These are phyloP conservation scores for Macroramphosus scolopax DNA, from an alignment of 2,797 vertebrate genomes.

Conservation along the genomic window DNA sequence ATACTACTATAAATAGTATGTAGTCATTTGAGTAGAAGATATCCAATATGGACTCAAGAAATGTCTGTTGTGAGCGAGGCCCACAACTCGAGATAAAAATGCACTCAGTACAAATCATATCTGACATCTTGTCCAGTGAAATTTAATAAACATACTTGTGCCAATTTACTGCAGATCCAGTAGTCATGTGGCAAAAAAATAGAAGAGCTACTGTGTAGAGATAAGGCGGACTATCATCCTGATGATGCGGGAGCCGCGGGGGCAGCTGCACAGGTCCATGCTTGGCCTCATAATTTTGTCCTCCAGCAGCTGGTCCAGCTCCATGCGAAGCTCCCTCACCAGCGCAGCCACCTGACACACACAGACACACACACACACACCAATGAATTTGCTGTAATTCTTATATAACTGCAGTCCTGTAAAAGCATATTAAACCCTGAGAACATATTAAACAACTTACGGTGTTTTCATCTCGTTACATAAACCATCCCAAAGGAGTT, in stretches of 20 bases:
- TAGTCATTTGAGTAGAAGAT: slow-evolving; percentile 28
- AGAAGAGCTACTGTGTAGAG: slow-evolving; percentile 83
- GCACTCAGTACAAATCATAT: slow-evolving; percentile 14
- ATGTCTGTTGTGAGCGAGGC: slow-evolving; percentile 52
- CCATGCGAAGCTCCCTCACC: slow-evolving; percentile 91
- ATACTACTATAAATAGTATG: slow-evolving; percentile 30
- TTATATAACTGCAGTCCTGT: too few relatives aligned
- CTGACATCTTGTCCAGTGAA: slow-evolving; percentile 10
- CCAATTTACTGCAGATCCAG: too few relatives aligned
- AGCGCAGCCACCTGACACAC: slow-evolving; percentile 88
- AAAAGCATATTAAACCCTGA: too few relatives aligned
- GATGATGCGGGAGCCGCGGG: slow-evolving; percentile 93
- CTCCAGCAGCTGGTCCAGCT: slow-evolving; percentile 93
- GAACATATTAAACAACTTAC: too few relatives aligned
- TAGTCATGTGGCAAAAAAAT: too few relatives aligned
- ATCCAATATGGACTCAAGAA: slow-evolving; percentile 75
- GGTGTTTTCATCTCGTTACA: too few relatives aligned
- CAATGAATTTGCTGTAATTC: too few relatives aligned
- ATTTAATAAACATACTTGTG: too few relatives aligned
- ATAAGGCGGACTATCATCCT: slow-evolving; percentile 93
- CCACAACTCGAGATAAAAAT: slow-evolving; percentile 46
- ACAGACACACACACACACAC: too few relatives aligned
- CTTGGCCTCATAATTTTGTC: slow-evolving; percentile 94
- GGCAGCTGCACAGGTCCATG: slow-evolving; percentile 90
- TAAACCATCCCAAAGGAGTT: too few relatives aligned